Percentiles rank a stretch among this genome's conserved stretches.
phyloP scores from a whole-genome alignment of 2,888 invertebrate species.

The Eilema griseolum region DNA sequence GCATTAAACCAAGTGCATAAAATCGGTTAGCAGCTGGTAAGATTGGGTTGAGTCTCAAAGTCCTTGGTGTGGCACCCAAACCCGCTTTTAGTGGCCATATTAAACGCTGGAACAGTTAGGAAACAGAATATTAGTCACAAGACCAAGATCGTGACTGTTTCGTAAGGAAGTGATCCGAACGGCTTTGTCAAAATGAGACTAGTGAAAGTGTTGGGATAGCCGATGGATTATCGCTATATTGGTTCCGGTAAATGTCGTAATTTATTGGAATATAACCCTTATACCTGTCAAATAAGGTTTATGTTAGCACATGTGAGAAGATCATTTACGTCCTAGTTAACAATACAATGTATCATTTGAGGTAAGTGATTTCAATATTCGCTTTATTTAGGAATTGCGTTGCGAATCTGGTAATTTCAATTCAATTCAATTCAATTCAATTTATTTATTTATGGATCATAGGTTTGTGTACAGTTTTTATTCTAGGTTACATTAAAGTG shows the following conservation, averaged over 20 bases:
- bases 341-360: not conserved
- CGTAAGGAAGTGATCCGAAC: constrained; percentile 57
- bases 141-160: constrained; percentile 43
- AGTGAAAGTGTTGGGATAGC: constrained; percentile 58
- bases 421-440: too few species aligned
- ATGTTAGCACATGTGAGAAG: not conserved
- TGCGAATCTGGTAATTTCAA: not conserved
- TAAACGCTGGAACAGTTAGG: too few species aligned
- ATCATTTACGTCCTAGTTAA: not conserved
- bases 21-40: too few species aligned
- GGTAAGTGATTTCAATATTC: constrained; percentile 4
- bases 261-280: not conserved
- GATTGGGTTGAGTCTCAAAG: too few species aligned
- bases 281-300: not conserved
- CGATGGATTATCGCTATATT: constrained; percentile 4
- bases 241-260: constrained; percentile 11
- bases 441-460: too few species aligned
- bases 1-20: too few species aligned
- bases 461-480: too few species aligned
- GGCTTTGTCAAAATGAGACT: constrained; percentile 40
- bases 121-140: too few species aligned
- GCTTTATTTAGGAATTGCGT: constrained; percentile 8
- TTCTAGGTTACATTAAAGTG: too few species aligned
- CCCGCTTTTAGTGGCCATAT: too few species aligned
- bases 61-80: too few species aligned